Base-by-base conservation (phyloP, 2,113 vertebrate genomes). In the Peromyscus maniculatus region DNA sequence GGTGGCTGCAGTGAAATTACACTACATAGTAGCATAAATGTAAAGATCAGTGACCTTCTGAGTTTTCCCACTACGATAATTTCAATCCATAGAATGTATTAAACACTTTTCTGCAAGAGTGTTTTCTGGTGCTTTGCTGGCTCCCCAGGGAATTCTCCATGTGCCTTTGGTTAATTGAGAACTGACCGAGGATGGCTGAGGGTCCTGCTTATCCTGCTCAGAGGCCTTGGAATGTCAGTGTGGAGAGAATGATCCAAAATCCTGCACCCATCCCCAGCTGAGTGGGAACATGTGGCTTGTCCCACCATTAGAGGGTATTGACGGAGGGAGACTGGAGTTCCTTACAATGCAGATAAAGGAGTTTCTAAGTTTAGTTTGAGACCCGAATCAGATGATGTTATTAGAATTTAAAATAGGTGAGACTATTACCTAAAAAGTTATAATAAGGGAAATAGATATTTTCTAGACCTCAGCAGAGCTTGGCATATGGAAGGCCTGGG, bases 11-110 rank as follows among this genome's bases (percentile, higher is more conserved):
- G 0, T 0, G 46, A 71, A 62, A 39, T 0, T 16, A 49, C 6
- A 3, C 7, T 11, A 62, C 21, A 57, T 24, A 39, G 80, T 55
- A 57, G 43, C 6, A 15, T 19, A 84, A 66, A n/a, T 13, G 6
- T 13, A 75, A 84, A 36, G 16, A 5, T 28, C 26, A 8, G 0
- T 31, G 13, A 28, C 43, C 33, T 16, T 89, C 59, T 77, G 12
- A 71, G 10, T 33, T 69, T 71, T 19, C 69, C 78, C 4, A 13
- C 1, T 66, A 16, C 49, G 80, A 55, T 84, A 7, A 59, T 74
- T 87, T 93, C 43, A 69, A 43, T n/a, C 26, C 72, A 93, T 93
- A 87, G 79, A 89, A n/a, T 55, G n/a, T 71, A 71, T 49, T n/a
- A 82, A 52, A 31, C 52, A 59, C 52, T 13, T 46, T 77, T 4